Conservation (phyloP, 53 echinoderm and acorn worm genomes). For the Antedon mediterranea region DNA sequence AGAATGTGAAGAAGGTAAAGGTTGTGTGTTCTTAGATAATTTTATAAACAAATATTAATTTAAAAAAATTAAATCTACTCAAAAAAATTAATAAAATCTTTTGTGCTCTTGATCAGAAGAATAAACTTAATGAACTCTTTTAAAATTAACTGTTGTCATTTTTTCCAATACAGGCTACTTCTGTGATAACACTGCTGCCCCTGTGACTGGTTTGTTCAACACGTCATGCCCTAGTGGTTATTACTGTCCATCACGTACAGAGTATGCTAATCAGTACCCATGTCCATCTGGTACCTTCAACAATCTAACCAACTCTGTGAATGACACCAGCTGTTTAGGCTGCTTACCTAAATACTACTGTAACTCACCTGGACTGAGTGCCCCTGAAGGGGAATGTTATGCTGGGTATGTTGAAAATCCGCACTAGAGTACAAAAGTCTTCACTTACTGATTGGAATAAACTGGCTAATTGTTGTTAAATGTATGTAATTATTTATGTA, state of each 20-base stretch:
- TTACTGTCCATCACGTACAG: conserved; percentile 75
- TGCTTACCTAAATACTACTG: conserved; percentile 78
- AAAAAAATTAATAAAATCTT: too few relatives aligned
- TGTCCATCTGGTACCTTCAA: conserved; percentile 79
- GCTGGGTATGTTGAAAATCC: too few relatives aligned
- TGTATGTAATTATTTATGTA: too few relatives aligned
- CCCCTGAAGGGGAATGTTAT: conserved; percentile 56
- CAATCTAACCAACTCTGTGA: conserved; percentile 49
- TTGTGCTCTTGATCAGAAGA: too few relatives aligned
- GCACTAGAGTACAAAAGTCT: too few relatives aligned
- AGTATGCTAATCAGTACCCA: conserved; percentile 63
- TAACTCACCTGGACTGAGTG: conserved; percentile 46
- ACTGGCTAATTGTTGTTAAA: neutral
- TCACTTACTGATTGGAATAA: too few relatives aligned
- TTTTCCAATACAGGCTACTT: conserved; percentile 42
- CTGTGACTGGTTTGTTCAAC: conserved; percentile 52
- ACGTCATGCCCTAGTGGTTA: conserved; percentile 70
- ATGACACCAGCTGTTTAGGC: conserved; percentile 44
- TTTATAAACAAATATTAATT: too few relatives aligned
- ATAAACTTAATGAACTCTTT: too few relatives aligned
- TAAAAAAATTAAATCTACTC: too few relatives aligned
- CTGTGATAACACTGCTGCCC: conserved; percentile 87
- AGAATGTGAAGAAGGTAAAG: conserved; percentile 69
- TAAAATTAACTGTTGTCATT: too few relatives aligned
- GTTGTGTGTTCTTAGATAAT: too few relatives aligned